Evolutionary conservation across 2,113 vertebrate genomes (phyloP).

Genomic region (Calidris pygmaea): DNA sequence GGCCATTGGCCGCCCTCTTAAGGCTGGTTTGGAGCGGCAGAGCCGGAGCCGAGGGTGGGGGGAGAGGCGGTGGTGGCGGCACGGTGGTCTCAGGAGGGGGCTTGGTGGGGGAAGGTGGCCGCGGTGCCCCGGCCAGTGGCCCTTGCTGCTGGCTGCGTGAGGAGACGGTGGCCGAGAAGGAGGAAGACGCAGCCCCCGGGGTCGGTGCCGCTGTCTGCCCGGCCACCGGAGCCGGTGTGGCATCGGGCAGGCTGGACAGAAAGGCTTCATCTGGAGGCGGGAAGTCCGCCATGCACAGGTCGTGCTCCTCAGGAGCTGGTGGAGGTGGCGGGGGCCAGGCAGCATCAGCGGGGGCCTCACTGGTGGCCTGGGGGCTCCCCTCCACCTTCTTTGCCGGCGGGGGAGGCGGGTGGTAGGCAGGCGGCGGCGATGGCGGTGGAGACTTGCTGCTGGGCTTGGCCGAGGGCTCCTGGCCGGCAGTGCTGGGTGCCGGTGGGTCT

Average conservation of each 20-base stretch:
- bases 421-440: constrained; percentile 85
- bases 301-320: constrained; percentile 74
- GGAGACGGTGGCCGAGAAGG: neutral
- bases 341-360: constrained; percentile 52
- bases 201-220: neutral
- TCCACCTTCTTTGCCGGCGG: constrained; percentile 80
- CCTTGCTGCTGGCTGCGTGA: neutral
- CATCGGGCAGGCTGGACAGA: constrained; percentile 67
- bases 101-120: neutral
- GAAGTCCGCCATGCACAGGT: constrained; percentile 83
- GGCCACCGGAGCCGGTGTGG: rapidly evolving
- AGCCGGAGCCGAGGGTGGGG: neutral
- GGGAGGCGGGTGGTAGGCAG: constrained; percentile 85
- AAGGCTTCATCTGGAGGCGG: constrained; percentile 85
- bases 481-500: neutral
- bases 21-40: constrained; percentile 36
- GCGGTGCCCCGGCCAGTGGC: neutral
- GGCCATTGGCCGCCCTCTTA: constrained; percentile 32
- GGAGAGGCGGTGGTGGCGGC: neutral
- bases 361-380: constrained; percentile 12
- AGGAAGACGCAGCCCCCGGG: neutral
- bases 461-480: neutral
- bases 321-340: constrained; percentile 90
- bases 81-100: neutral
- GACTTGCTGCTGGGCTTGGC: constrained; percentile 62